Evolutionary conservation across 1,140 invertebrate genomes (phyloP), one percentile per base, ranked within the genome.

Genomic region (Adelges cooleyi): DNA sequence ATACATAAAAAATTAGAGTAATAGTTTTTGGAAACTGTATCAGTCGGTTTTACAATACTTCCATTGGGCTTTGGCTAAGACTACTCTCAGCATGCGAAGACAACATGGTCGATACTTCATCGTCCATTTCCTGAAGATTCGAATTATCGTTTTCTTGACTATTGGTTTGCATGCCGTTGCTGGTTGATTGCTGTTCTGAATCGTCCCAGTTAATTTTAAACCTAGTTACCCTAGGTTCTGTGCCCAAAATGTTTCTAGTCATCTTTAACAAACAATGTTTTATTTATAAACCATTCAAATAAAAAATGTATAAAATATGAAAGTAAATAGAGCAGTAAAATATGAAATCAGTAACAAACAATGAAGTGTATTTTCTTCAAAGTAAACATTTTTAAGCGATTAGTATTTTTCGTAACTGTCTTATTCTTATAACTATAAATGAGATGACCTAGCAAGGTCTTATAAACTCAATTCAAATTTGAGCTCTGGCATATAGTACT

Each of bases 131-230:
- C 40, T 66, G 56, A 20, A 66, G 25, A 25, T 72, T 71, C 20
- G 70, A 70, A 68, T 95, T 91, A 70, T 93, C 92, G 73, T 97
- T 95, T 44, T 97, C 97, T 79, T 97, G 97, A 74, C 96, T 95
- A 69, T 92, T 80, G 15, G 95, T 97, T 1, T 56, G 38, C 9
- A 52, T 52, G 20, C 23, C 48, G 38, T 52, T 66, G 23, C 50
- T 52, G 33, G 48, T 52, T 22, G 49, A 29, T 40, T 51, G 29
- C 36, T 67, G 38, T 33, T 73, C 72, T 3, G 71, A 71, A 67
- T 95, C 92, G 70, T 93, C 92, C 95, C 95, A 98, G 73, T 97
- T 95, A 46, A 97, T 97, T 79, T 97, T 97, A 74, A 98, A 95
- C 69, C 92, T 80, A 11, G 95, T 98, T 1, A 98, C 94, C 71